These are phyloP conservation scores for Artibeus lituratus DNA, from an alignment of 2,797 vertebrate species.

Conservation along the genomic window DNA sequence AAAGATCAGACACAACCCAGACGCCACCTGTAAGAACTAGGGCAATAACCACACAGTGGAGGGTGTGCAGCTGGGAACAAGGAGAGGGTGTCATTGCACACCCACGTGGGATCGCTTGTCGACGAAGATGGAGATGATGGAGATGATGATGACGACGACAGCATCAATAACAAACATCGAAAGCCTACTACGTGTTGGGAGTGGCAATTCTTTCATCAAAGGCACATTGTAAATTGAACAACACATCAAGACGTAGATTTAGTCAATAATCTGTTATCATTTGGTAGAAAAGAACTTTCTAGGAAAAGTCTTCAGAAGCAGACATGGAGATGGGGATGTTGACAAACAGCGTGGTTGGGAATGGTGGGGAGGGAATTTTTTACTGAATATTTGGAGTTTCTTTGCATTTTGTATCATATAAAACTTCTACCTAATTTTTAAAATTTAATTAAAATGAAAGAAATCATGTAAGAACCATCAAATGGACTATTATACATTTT, in stretches of 20 bases:
- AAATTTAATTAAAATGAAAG: not conserved
- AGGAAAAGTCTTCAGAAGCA: not conserved
- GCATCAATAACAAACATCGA: no score
- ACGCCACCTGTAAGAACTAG: not conserved
- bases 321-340: not conserved
- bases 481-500: not conserved
- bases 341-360: not conserved
- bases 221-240: no score
- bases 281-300: not conserved
- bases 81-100: not conserved
- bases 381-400: not conserved
- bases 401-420: not conserved
- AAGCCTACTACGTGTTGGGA: fast-evolving
- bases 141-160: not conserved
- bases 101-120: not conserved
- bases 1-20: not conserved
- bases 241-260: not conserved
- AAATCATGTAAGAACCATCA: not conserved
- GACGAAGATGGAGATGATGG: not conserved
- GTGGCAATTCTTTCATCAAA: not conserved
- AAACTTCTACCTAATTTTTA: not conserved
- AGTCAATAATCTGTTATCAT: not conserved
- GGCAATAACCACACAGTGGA: fast-evolving
- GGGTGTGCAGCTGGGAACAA: not conserved
- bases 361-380: not conserved